phyloP scores from a whole-genome alignment of 2,113 vertebrate genomes.

The Microtus richardsoni region DNA sequence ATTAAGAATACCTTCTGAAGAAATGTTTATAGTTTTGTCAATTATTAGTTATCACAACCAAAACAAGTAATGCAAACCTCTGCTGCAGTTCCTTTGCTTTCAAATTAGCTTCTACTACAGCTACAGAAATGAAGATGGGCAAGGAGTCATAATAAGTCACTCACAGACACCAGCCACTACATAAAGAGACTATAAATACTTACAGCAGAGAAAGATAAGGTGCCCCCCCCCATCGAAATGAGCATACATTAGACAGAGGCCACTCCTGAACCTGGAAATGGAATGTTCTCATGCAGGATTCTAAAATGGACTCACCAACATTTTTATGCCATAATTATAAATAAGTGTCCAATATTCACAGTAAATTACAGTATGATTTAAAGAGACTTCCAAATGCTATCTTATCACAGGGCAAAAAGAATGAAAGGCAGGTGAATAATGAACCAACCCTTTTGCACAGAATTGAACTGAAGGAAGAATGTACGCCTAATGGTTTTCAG shows the following conservation, averaged over 20 bases:
- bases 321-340: constrained; percentile 46
- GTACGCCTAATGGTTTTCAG: constrained; percentile 54
- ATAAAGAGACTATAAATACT: constrained; percentile 67
- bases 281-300: neutral
- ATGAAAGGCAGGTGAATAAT: neutral
- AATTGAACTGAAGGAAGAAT: constrained; percentile 32
- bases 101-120: constrained; percentile 32
- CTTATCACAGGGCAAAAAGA: neutral
- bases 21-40: neutral
- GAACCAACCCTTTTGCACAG: neutral
- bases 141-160: constrained; percentile 11
- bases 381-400: neutral
- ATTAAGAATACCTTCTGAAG: neutral
- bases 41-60: constrained; percentile 32
- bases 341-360: neutral
- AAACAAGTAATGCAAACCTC: neutral
- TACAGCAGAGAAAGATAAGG: neutral
- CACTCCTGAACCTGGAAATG: neutral
- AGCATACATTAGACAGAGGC: neutral
- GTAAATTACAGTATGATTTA: neutral
- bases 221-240: neutral
- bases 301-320: neutral
- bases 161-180: neutral
- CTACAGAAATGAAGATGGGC: constrained; percentile 12
- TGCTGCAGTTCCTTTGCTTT: neutral